phyloP scores from a whole-genome alignment of 1,140 invertebrate species.

The Gryon sp. region DNA sequence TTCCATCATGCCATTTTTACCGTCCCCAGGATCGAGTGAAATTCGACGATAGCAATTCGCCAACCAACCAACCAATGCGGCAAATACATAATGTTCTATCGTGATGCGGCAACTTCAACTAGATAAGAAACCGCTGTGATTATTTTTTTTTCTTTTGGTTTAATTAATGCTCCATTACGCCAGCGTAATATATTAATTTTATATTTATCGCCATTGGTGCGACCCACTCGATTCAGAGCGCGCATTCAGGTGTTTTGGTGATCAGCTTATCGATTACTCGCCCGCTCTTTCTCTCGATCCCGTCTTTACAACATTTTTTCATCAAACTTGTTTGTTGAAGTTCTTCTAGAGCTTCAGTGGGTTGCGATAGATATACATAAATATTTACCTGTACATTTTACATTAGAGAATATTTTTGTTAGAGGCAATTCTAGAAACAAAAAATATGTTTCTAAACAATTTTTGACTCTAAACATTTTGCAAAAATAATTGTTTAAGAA shows the following conservation, averaged over 20 bases:
- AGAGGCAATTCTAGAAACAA: too few relatives aligned
- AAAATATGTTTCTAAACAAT: too few relatives aligned
- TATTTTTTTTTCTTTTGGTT: too few relatives aligned
- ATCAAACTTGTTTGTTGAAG: neutral
- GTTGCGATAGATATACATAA: too few relatives aligned
- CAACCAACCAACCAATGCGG: too few relatives aligned
- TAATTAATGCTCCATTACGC: constrained; percentile 5
- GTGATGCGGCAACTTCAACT: constrained; percentile 39
- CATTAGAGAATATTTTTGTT: too few relatives aligned
- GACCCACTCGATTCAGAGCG: constrained; percentile 19
- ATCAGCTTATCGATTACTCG: neutral
- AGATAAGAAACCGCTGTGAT: constrained; percentile 51
- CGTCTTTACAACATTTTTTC: too few relatives aligned
- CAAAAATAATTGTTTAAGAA: too few relatives aligned
- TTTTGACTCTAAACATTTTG: too few relatives aligned
- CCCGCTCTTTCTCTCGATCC: too few relatives aligned
- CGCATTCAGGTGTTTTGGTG: constrained; percentile 18
- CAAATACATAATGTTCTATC: constrained; percentile 55
- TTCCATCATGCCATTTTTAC: constrained; percentile 59
- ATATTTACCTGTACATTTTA: too few relatives aligned
- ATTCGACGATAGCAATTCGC: constrained; percentile 59
- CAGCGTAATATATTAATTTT: constrained; percentile 41
- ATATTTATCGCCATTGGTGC: constrained; percentile 29
- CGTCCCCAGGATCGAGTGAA: constrained; percentile 48
- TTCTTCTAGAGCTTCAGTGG: too few relatives aligned